Evolutionary conservation across 2,888 invertebrate species (phyloP).

Genomic region (Emesis furor): DNA sequence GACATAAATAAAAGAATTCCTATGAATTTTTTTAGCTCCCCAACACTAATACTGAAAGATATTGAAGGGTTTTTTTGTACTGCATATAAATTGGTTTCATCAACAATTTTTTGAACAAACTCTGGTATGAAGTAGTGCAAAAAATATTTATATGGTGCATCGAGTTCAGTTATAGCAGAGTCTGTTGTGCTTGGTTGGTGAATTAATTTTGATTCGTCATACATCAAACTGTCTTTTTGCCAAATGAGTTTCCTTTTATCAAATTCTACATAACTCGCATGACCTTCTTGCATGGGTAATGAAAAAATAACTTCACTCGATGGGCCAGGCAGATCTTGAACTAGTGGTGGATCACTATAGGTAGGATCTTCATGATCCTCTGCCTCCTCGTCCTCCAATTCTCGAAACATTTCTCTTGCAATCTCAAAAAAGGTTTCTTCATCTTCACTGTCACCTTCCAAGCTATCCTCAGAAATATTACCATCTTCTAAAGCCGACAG

Average conservation of each 20-base stretch:
- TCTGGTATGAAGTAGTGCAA: conserved; percentile 63
- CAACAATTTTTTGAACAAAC: conserved; percentile 61
- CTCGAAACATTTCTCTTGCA: conserved; percentile 66
- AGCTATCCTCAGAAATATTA: conserved; percentile 70
- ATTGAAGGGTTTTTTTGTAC: conserved; percentile 39
- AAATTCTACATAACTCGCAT: conserved; percentile 59
- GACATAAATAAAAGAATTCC: conserved; percentile 69
- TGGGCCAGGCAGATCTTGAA: conserved; percentile 66
- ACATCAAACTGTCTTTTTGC: conserved; percentile 57
- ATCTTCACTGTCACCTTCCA: conserved; percentile 70
- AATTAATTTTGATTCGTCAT: conserved; percentile 61
- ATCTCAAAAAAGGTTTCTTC: conserved; percentile 66
- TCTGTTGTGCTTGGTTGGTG: conserved; percentile 63
- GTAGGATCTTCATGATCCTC: conserved; percentile 68
- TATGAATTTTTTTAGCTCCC: no score
- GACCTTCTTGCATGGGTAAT: conserved; percentile 66
- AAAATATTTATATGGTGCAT: conserved; percentile 69
- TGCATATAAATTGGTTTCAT: conserved; percentile 63
- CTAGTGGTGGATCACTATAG: conserved; percentile 67
- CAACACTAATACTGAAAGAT: no score
- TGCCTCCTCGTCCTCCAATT: conserved; percentile 61
- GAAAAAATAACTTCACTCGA: conserved; percentile 64
- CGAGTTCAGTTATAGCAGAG: conserved; percentile 63
- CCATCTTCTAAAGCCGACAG: conserved; percentile 71
- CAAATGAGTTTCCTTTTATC: conserved; percentile 71